Evolutionary conservation across 2,113 vertebrate species (phyloP), one percentile per base, ranked within the genome.

Genomic region (Perca flavescens): DNA sequence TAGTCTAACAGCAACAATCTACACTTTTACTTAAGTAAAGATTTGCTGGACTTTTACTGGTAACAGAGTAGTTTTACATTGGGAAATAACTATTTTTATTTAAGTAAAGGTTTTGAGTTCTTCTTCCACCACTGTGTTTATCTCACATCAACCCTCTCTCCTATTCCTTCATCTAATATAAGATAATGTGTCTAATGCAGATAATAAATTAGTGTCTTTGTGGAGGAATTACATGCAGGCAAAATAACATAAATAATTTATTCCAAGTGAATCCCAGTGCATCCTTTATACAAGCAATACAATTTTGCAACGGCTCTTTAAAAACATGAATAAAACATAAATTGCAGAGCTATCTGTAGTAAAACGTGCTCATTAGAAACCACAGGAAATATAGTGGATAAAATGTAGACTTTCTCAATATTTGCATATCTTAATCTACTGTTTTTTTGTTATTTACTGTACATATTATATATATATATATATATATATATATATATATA

Each of bases 191-290:
- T 40, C 60, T 56, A 21, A 61, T 58, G 28, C 25, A 16, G 8
- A 64, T 57, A 65, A 82, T 17, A 17, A 36, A 57, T 56, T 63
- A 6, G 34, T 31, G 6, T 66, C 21, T 50, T 11, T 43, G 50
- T 69, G 53, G 43, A 36, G 54, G 65, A 74, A 80, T 56, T 81
- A 72, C 47, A 68, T 49, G 43, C 34, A 77, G 77, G 73, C 31
- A 80, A 15, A 75, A 67, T 61, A 72, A 58, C 67, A 86, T 73
- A 86, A 91, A 92, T 93, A 90, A 91, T 90, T 88, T 91, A 93
- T 90, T 92, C 50, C 69, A 90, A 82, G 57, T 66, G 0, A 68
- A 31, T 74, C 82, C 76, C 84, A 75, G 57, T 28, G 74, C 57
- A 36, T 85, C 16, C 12, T 82, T 80, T 78, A 75, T 52, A 83